These are phyloP conservation scores for Typhlichthys eigenmanni DNA, from an alignment of 2,797 vertebrate species.

Conservation along the genomic window DNA sequence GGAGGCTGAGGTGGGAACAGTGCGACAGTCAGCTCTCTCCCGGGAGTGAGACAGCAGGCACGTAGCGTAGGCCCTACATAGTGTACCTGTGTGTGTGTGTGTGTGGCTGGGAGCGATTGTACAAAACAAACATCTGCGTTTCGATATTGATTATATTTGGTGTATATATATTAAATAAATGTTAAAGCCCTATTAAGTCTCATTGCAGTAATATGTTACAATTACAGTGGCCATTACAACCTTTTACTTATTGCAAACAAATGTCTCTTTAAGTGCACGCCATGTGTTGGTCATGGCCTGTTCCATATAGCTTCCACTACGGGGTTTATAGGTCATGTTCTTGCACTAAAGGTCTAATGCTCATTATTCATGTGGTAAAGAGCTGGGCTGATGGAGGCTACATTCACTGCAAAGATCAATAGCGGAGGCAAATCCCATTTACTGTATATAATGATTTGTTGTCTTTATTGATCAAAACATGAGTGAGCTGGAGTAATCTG, in stretches of 20 bases:
- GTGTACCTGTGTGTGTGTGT: not conserved
- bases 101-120: too few species aligned
- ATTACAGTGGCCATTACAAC: too few species aligned
- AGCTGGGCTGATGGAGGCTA: not conserved
- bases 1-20: conserved; percentile 34
- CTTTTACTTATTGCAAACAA: not conserved
- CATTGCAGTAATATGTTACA: too few species aligned
- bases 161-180: too few species aligned
- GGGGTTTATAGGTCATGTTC: conserved; percentile 8
- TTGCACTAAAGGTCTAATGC: conserved; percentile 1
- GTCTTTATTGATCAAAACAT: conserved; percentile 21
- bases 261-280: conserved; percentile 6
- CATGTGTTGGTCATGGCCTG: not conserved
- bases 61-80: conserved; percentile 14
- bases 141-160: too few species aligned
- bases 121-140: too few species aligned
- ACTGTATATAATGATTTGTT: conserved; percentile 9
- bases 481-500: conserved; percentile 16
- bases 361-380: conserved; percentile 5
- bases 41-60: conserved; percentile 37
- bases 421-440: conserved; percentile 5
- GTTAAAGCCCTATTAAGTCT: not conserved
- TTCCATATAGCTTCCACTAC: not conserved
- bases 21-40: conserved; percentile 18
- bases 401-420: conserved; percentile 15